These are phyloP conservation scores for Ammodramus savannarum DNA, from an alignment of 2,113 vertebrate species.

Conservation along the genomic window DNA sequence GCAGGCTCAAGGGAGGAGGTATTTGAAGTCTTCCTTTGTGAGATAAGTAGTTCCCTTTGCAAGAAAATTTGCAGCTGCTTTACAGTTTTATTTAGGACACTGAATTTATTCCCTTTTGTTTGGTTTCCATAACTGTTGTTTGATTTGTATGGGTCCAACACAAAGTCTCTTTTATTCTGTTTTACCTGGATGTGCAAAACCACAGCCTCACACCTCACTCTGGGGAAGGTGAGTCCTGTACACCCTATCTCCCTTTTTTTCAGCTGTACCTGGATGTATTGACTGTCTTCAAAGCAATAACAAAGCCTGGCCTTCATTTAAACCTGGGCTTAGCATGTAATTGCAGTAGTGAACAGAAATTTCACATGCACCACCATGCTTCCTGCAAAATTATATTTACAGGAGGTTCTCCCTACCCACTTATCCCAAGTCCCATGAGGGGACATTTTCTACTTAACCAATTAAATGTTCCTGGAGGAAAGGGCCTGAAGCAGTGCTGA, in stretches of 20 bases:
- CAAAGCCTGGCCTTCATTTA: background rate
- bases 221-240: background rate
- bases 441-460: background rate
- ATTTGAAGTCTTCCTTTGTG: background rate
- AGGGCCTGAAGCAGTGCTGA: background rate
- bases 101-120: background rate
- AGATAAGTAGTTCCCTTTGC: background rate
- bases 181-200: background rate
- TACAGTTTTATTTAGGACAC: background rate
- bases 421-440: background rate
- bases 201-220: accelerated
- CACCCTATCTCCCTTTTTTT: background rate
- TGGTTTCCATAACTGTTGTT: background rate
- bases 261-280: background rate
- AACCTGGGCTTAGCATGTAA: background rate
- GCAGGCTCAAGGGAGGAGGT: background rate
- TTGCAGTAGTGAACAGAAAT: background rate
- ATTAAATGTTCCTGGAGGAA: background rate
- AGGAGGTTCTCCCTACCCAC: background rate
- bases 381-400: background rate
- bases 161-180: background rate
- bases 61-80: background rate
- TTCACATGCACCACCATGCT: background rate
- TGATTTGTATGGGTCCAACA: background rate
- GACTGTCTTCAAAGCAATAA: background rate